phyloP scores from a whole-genome alignment of 2,797 vertebrate species.

The Myotis myotis region DNA sequence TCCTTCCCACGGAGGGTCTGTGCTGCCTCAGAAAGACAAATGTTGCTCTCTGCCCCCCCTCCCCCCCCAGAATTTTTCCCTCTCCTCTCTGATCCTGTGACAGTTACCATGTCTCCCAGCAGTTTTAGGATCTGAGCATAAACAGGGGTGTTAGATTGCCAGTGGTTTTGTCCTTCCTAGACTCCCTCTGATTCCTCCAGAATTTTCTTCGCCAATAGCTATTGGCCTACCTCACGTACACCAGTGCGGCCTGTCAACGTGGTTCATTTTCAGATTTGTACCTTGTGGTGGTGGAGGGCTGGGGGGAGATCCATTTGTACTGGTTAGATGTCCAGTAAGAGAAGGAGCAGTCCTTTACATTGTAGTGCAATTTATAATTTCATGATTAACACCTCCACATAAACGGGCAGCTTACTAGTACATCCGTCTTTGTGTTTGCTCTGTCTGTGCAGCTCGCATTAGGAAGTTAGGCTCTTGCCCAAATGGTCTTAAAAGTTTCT shows the following conservation, averaged over 20 bases:
- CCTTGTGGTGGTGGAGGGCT: not conserved
- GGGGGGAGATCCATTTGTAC: not conserved
- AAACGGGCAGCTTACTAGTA: not conserved
- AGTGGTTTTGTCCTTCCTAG: not conserved
- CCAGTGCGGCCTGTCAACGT: not conserved
- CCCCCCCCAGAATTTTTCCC: not conserved
- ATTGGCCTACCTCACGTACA: not conserved
- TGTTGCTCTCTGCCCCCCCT: not conserved
- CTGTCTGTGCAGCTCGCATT: not conserved
- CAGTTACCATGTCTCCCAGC: not conserved
- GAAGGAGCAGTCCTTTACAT: not conserved
- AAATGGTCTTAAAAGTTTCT: not conserved
- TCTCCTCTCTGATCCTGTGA: not conserved
- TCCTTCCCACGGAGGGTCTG: not conserved
- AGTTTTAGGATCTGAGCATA: not conserved
- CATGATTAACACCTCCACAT: not conserved
- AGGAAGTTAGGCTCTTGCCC: not conserved
- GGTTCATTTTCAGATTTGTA: not conserved
- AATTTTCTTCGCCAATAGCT: not conserved
- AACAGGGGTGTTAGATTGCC: not conserved
- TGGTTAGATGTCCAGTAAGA: not conserved
- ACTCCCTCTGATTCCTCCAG: not conserved
- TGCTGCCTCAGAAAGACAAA: slow-evolving; percentile 19
- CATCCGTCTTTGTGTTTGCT: not conserved
- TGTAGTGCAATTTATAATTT: not conserved